These are phyloP conservation scores for Wiebesia pumilae DNA, from an alignment of 1,140 invertebrate species.

Conservation along the genomic window DNA sequence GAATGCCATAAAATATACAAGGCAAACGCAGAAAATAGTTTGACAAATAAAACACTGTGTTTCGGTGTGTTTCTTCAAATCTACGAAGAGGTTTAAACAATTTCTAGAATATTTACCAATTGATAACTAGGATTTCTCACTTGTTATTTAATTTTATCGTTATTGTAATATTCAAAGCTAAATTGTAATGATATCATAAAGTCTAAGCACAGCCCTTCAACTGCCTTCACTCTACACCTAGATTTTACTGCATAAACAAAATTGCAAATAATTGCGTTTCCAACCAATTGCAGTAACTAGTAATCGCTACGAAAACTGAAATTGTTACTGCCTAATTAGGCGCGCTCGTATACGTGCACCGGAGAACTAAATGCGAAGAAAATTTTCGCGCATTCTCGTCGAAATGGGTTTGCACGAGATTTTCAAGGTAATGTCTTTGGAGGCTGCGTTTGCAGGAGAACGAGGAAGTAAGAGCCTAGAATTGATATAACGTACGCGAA, in stretches of 20 bases:
- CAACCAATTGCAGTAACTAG: conserved; percentile 16
- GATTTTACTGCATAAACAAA: conserved; percentile 19
- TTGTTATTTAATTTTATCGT: neutral
- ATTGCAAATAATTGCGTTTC: conserved; percentile 39
- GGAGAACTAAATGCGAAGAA: neutral
- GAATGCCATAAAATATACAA: neutral
- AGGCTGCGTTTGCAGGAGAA: neutral
- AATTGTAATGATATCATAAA: conserved; percentile 24
- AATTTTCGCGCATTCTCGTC: conserved; percentile 31
- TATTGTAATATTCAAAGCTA: neutral
- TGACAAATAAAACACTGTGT: neutral
- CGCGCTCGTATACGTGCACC: neutral
- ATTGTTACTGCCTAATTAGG: conserved; percentile 39
- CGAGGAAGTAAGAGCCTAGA: conserved; percentile 26
- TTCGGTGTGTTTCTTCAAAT: neutral
- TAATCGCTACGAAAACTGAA: conserved; percentile 2
- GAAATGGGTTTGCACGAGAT: conserved; percentile 17
- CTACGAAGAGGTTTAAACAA: neutral
- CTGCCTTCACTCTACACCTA: neutral
- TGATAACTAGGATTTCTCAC: neutral
- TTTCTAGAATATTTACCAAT: neutral
- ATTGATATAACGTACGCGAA: neutral
- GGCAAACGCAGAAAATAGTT: neutral
- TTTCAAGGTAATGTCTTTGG: conserved; percentile 39
- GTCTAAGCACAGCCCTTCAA: neutral